Evolutionary conservation across 1,140 invertebrate genomes (phyloP).

Genomic region (Ceratina japonica): DNA sequence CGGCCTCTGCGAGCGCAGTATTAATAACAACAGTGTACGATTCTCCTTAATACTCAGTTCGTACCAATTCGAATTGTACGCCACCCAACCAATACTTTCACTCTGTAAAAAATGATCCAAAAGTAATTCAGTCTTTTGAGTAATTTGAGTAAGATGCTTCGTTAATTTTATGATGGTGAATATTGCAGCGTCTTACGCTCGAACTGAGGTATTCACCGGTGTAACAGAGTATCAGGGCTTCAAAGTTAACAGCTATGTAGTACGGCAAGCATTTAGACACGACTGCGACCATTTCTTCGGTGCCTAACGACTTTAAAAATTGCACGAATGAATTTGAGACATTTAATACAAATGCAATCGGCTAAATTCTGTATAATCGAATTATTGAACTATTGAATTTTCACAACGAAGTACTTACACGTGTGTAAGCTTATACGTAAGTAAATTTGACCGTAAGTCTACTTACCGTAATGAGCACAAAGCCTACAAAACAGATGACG

Average conservation of each 20-base stretch:
- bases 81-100: constrained; percentile 17
- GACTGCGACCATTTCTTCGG: neutral
- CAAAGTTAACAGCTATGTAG: constrained; percentile 41
- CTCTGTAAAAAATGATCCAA: constrained; percentile 28
- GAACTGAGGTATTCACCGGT: constrained; percentile 54
- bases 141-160: too few species aligned
- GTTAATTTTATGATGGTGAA: neutral
- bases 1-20: constrained; percentile 46
- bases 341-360: neutral
- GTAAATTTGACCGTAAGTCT: too few species aligned
- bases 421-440: too few species aligned
- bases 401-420: too few species aligned
- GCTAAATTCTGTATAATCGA: too few species aligned
- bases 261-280: constrained; percentile 35
- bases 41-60: constrained; percentile 35
- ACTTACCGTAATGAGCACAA: too few species aligned
- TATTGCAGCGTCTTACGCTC: constrained; percentile 24
- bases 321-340: neutral
- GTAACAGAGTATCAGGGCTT: constrained; percentile 54
- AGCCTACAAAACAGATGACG: too few species aligned
- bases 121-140: neutral
- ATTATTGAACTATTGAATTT: too few species aligned
- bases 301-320: constrained; percentile 31
- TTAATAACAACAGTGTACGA: constrained; percentile 39
- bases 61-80: constrained; percentile 47